Base-by-base conservation (phyloP, 2,113 vertebrate species). In the Aptenodytes patagonicus region DNA sequence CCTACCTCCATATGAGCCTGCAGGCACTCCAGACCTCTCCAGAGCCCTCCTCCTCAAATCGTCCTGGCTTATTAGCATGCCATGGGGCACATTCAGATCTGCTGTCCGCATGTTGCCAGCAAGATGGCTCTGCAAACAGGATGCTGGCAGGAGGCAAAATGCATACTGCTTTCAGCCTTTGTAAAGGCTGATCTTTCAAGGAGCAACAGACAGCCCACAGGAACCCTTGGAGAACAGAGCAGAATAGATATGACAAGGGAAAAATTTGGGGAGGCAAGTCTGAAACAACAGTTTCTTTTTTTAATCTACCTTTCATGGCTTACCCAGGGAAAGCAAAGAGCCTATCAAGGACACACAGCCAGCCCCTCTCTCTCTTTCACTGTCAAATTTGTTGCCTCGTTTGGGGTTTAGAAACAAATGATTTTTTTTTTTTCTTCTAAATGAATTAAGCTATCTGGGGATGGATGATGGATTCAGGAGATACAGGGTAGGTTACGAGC, bases 361-460 rank as follows among this genome's bases (percentile, higher is more conserved):
- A 86, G 78, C 38, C 58, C 49, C 77, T 88, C 72, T 77, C 85
- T 95, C 77, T 96, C 77, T 95, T 90, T 95, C 92, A 86, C 92
- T 92, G 95, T 96, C 90, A 96, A 65, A 93, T 96, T 95, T 96
- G 90, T 95, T 96, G 70, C 88, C 70, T 94, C 73, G 7, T 95
- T 84, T 89, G 82, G 85, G 93, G 64, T 89, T 97, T 95, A 93
- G 94, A 95, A 95, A 93, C 83, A 96, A 96, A 89, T 90, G 22
- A 54, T 85, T 71, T 58, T 84, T 69, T 93, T 42, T 93, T 68
- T 32, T 24, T 31, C 62, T 92, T 95, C 77, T 95, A 97, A 97
- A 97, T 97, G 95, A 98, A 97, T 97, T 96, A 97, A 92, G 91
- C 87, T 96, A 78, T 96, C 91, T 86, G 85, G 93, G 94, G 97